Percentiles rank a stretch among this genome's conserved stretches.
Conservation (phyloP, 2,888 invertebrate genomes). For the Pemphredon lugubris region DNA sequence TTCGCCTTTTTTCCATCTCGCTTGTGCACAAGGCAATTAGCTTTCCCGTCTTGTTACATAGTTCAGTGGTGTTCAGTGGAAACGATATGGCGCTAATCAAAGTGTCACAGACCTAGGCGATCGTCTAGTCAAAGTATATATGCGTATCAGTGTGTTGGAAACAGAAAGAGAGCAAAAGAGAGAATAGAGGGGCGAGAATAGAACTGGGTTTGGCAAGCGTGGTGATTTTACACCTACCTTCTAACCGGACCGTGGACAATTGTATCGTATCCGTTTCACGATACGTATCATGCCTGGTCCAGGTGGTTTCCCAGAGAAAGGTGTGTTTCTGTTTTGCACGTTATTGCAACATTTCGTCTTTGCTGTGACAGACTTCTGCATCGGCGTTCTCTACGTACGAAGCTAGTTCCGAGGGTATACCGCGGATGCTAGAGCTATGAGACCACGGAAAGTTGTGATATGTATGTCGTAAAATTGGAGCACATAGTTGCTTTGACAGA, state of each 20-base stretch:
- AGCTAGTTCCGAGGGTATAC: slow-evolving; percentile 37
- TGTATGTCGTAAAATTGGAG: slow-evolving; percentile 52
- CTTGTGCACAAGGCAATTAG: neutral
- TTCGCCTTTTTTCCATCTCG: neutral
- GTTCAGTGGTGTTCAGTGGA: too few relatives aligned
- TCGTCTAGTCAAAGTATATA: slow-evolving; percentile 15
- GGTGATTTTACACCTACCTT: slow-evolving; percentile 58
- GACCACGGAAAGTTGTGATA: slow-evolving; percentile 35
- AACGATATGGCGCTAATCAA: slow-evolving; percentile 32
- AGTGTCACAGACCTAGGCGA: slow-evolving; percentile 37
- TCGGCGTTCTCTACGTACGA: slow-evolving; percentile 23
- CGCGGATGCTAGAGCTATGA: slow-evolving; percentile 43
- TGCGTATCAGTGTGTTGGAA: slow-evolving; percentile 24
- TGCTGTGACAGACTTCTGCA: slow-evolving; percentile 30
- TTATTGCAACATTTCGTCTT: slow-evolving; percentile 35
- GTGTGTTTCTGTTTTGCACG: slow-evolving; percentile 47
- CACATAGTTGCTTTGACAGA: slow-evolving; percentile 16
- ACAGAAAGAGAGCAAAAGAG: slow-evolving; percentile 37
- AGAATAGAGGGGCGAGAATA: slow-evolving; percentile 52
- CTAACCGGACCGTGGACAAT: slow-evolving; percentile 50
- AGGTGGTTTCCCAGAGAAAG: slow-evolving; percentile 45
- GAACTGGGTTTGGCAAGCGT: slow-evolving; percentile 58
- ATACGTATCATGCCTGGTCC: slow-evolving; percentile 59
- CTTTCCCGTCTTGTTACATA: neutral
- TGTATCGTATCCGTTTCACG: slow-evolving; percentile 52